Base-by-base conservation (phyloP, 2,888 invertebrate species). In the Fabriciana adippe region DNA sequence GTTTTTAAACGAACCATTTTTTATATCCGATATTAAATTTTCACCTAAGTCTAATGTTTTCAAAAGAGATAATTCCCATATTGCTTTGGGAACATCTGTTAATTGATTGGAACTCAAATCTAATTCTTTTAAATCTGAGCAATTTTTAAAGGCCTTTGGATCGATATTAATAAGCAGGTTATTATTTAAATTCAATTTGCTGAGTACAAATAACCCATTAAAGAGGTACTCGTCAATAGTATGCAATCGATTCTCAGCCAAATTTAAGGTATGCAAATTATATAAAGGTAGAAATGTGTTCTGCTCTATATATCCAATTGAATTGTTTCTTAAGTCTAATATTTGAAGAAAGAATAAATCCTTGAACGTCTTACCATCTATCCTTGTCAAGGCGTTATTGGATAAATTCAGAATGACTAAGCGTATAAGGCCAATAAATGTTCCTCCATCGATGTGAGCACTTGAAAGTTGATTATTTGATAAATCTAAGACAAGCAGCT, bases 31-130 rank as follows among this genome's bases (percentile, higher is more conserved):
- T 75, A 99, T 97, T 86, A 96, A 95, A 92, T 99, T 99, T 89
- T 98, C 97, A 53, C 97, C 98, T 76, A 99, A 93, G 88, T 98
- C 97, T 73, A 99, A 93, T 0, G 97, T 97, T 89, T 97, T 97
- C 76, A 99, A 91, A 85, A 97, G 95, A 61, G 96, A 94, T 70
- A 97, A 90, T 80, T 96, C 96, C 87, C 95, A 95, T 75, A 97
- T 93, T 2, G 97, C 97, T 79, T 95, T 95, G 11, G 98, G 98
- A 68, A 98, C 96, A 73, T 95, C 94, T 64, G 93, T 93, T 74
- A 98, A 90, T 76, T 96, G 96, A 89, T 98, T 98, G 16, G 97
- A 97, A 87, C 97, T 97, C 71, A 98, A 90, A 87, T 97, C 97
- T 72, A 98, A 93, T 84, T 98, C 98, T 88, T 97, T 97, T 69